A percentile compares a stretch with the other conserved stretches of the same genome.
Evolutionary conservation across 2,888 invertebrate species (phyloP).

Genomic region (Eupithecia vulgata): DNA sequence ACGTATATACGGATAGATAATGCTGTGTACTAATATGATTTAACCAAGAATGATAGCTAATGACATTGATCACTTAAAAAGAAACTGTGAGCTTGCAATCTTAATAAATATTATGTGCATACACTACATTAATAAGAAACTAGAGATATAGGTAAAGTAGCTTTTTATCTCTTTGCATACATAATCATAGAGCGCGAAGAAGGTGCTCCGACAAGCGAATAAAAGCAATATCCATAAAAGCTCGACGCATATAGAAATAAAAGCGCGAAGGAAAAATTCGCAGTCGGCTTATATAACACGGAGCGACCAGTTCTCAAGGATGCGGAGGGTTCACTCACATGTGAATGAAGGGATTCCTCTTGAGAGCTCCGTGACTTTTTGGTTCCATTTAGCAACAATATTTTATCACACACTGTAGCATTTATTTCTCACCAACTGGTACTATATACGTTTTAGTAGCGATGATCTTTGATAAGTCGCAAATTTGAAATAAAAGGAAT

Average conservation of each 20-base stretch:
- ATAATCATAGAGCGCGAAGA: constrained; percentile 31
- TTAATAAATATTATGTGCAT: neutral
- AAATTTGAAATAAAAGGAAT: neutral
- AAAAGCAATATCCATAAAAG: constrained; percentile 38
- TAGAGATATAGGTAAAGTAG: neutral
- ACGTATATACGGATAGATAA: too few species aligned
- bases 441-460: neutral
- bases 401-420: neutral
- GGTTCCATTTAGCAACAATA: neutral
- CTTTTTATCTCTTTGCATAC: constrained; percentile 1
- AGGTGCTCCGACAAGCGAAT: constrained; percentile 32
- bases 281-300: constrained; percentile 58
- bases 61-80: neutral
- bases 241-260: constrained; percentile 46
- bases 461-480: neutral
- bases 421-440: neutral
- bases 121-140: neutral
- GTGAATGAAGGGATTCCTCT: constrained; percentile 66
- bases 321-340: constrained; percentile 77
- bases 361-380: constrained; percentile 5
- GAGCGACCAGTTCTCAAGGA: constrained; percentile 74
- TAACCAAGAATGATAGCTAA: neutral
- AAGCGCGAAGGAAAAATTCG: constrained; percentile 51
- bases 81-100: neutral
- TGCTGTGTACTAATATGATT: too few species aligned